These are phyloP conservation scores for Celastrina argiolus DNA, from an alignment of 2,888 invertebrate genomes.

Conservation along the genomic window DNA sequence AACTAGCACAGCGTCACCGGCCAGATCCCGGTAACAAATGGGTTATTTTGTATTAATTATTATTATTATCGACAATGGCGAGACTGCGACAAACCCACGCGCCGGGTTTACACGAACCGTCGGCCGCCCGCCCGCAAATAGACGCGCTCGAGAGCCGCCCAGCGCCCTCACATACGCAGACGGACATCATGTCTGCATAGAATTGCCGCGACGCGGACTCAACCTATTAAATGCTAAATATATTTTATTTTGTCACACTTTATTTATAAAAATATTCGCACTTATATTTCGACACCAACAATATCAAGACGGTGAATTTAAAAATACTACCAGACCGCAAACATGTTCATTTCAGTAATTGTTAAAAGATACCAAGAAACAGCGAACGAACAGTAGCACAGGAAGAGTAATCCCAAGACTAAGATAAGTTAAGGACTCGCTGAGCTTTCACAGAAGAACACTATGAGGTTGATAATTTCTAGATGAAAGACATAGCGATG, in stretches of 20 bases:
- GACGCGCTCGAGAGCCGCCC: conserved; percentile 38
- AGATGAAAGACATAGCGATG: background rate
- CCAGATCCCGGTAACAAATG: conserved; percentile 66
- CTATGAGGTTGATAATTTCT: background rate
- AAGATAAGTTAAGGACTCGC: too few relatives aligned
- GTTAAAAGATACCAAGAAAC: background rate
- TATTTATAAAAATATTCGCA: background rate
- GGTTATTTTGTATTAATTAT: conserved; percentile 73
- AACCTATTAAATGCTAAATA: conserved; percentile 4
- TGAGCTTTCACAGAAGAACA: background rate
- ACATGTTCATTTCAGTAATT: background rate
- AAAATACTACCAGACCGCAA: background rate
- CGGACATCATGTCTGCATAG: conserved; percentile 22
- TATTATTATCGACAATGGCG: conserved; percentile 66
- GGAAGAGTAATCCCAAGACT: too few relatives aligned
- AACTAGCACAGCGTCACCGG: conserved; percentile 71
- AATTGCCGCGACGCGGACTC: conserved; percentile 6
- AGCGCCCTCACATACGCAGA: conserved; percentile 29
- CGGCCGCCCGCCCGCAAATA: conserved; percentile 55
- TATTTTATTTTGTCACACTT: background rate
- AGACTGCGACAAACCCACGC: conserved; percentile 73
- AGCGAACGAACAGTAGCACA: too few relatives aligned
- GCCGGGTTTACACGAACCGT: conserved; percentile 52
- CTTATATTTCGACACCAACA: background rate
- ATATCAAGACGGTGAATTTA: background rate